These are phyloP conservation scores for Xyrichtys novacula DNA, from an alignment of 2,797 vertebrate genomes.

Conservation along the genomic window DNA sequence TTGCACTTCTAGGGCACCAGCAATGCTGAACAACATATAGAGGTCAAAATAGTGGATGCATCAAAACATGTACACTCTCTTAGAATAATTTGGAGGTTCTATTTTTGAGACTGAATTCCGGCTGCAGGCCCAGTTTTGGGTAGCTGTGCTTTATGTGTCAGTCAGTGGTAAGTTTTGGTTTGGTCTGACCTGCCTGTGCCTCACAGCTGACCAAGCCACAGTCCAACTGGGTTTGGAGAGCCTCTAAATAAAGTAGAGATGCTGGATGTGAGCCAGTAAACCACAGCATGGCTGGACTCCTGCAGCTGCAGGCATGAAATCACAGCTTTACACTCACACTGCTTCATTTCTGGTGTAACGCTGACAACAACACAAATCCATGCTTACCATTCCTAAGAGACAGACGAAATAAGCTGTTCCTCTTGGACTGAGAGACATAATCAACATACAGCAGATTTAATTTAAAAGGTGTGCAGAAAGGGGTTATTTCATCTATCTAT, in stretches of 20 bases:
- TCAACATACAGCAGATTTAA: too few species aligned
- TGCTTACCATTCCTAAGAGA: too few species aligned
- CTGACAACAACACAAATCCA: not conserved
- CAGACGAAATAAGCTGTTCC: too few species aligned
- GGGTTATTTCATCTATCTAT: too few species aligned
- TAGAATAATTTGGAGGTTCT: not conserved
- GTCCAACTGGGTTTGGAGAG: constrained; percentile 41
- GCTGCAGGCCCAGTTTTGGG: constrained; percentile 24
- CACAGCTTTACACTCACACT: not conserved
- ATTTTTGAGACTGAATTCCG: constrained; percentile 21
- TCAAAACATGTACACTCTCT: constrained; percentile 3
- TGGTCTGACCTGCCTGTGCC: constrained; percentile 38
- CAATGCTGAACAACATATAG: too few species aligned
- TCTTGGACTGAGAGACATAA: too few species aligned
- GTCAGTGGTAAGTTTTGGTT: constrained; percentile 46
- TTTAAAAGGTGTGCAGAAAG: too few species aligned
- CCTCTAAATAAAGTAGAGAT: constrained; percentile 55
- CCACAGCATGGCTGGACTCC: constrained; percentile 30
- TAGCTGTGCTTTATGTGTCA: constrained; percentile 45
- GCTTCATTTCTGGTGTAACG: constrained; percentile 9
- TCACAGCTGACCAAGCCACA: constrained; percentile 47
- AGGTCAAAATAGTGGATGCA: not conserved
- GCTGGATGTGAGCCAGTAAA: constrained; percentile 30
- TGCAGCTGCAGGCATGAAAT: constrained; percentile 25
- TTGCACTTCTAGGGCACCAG: too few species aligned